These are phyloP conservation scores for Etheostoma nigrum DNA, from an alignment of 2,797 vertebrate genomes.

Conservation along the genomic window DNA sequence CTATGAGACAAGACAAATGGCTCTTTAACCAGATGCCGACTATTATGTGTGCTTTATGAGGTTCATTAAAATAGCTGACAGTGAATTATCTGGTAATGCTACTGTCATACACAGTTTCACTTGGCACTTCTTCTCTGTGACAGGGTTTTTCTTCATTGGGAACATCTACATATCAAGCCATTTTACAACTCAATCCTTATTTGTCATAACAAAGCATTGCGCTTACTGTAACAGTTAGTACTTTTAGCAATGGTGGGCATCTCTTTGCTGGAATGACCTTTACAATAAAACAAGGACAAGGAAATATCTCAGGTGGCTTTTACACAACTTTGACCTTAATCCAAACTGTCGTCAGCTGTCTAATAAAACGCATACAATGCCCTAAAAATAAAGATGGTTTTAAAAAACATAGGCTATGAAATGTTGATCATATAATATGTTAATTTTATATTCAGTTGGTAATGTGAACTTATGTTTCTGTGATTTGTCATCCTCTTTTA, in stretches of 20 bases:
- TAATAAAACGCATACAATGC: no score
- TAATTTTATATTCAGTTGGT: no score
- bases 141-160: background rate
- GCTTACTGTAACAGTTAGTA: background rate
- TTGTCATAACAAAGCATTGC: no score
- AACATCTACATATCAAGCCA: background rate
- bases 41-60: constrained; percentile 28
- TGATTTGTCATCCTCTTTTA: no score
- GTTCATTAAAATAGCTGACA: constrained; percentile 20
- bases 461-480: no score
- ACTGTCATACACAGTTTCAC: background rate
- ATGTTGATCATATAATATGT: background rate
- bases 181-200: background rate
- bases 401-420: background rate
- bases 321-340: background rate
- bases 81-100: constrained; percentile 21
- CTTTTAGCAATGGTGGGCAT: background rate
- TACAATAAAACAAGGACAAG: background rate
- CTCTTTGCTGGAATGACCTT: background rate
- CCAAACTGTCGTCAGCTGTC: no score
- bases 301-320: background rate
- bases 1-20: constrained; percentile 21
- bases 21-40: constrained; percentile 41
- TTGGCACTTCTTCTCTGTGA: background rate
- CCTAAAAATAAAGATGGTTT: no score